Conservation (phyloP, 2,888 invertebrate genomes). For the Apodemia hepburni region DNA sequence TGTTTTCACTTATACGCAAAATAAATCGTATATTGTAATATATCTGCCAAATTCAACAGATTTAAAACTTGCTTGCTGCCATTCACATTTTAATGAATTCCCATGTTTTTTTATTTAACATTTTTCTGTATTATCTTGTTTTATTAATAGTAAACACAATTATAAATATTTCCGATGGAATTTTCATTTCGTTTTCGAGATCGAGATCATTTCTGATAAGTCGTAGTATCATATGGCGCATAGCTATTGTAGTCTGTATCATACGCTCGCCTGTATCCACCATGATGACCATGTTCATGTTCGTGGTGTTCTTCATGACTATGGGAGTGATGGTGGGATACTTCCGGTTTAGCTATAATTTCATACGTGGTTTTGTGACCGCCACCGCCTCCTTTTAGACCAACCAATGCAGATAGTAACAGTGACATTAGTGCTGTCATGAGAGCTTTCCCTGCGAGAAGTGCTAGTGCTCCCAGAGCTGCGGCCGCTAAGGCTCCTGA, state of each 20-base stretch:
- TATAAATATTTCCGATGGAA: too few relatives aligned
- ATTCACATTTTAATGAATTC: too few relatives aligned
- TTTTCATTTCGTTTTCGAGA: neutral
- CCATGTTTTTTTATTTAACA: too few relatives aligned
- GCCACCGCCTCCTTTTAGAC: constrained; percentile 86
- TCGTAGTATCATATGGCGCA: constrained; percentile 61
- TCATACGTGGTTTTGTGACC: constrained; percentile 90
- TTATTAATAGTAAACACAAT: too few relatives aligned
- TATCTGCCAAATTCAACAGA: too few relatives aligned
- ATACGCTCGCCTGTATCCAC: constrained; percentile 78
- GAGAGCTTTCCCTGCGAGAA: constrained; percentile 91
- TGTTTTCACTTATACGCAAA: too few relatives aligned
- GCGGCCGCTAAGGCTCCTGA: constrained; percentile 85
- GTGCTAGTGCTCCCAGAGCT: constrained; percentile 86
- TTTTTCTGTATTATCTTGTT: too few relatives aligned
- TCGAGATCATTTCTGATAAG: constrained; percentile 24
- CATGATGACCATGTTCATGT: constrained; percentile 74
- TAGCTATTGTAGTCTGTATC: constrained; percentile 69
- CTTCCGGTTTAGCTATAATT: constrained; percentile 90
- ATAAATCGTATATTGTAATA: too few relatives aligned
- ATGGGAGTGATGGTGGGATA: constrained; percentile 85
- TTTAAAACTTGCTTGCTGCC: too few relatives aligned
- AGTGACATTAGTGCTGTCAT: constrained; percentile 91
- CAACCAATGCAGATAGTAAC: constrained; percentile 87
- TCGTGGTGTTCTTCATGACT: constrained; percentile 84